Conservation (phyloP, 2,113 vertebrate genomes). For the Sturnira hondurensis region DNA sequence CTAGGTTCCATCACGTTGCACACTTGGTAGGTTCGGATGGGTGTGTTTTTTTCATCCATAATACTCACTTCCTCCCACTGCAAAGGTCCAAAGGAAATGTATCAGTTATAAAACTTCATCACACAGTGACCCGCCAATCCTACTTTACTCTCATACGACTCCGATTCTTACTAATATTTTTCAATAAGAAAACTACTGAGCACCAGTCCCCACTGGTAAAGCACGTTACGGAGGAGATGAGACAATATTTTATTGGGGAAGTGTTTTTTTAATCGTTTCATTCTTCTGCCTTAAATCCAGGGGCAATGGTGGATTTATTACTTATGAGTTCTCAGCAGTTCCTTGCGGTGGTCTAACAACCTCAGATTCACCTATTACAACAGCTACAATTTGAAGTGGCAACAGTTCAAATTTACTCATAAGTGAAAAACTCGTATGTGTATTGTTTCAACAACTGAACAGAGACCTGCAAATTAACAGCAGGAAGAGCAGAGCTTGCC, state of each 20-base stretch:
- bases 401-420: constrained; percentile 64
- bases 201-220: not conserved
- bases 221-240: not conserved
- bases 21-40: constrained; percentile 98
- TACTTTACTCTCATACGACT: not conserved
- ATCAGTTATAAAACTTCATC: constrained; percentile 34
- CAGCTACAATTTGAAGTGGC: constrained; percentile 52
- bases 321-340: not conserved
- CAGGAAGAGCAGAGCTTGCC: constrained; percentile 56
- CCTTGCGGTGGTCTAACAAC: constrained; percentile 13
- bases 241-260: not conserved
- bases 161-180: not conserved
- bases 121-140: not conserved
- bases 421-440: constrained; percentile 30
- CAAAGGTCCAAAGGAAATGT: constrained; percentile 38
- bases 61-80: constrained; percentile 99
- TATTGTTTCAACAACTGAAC: constrained; percentile 54
- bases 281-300: not conserved
- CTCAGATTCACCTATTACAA: constrained; percentile 50
- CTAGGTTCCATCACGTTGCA: constrained; percentile 98
- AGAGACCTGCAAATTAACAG: constrained; percentile 66
- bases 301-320: not conserved
- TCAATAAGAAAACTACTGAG: not conserved
- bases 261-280: not conserved
- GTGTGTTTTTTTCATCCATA: constrained; percentile 99